These are phyloP conservation scores for Pangasianodon hypophthalmus DNA, from an alignment of 2,113 vertebrate genomes.

Conservation along the genomic window DNA sequence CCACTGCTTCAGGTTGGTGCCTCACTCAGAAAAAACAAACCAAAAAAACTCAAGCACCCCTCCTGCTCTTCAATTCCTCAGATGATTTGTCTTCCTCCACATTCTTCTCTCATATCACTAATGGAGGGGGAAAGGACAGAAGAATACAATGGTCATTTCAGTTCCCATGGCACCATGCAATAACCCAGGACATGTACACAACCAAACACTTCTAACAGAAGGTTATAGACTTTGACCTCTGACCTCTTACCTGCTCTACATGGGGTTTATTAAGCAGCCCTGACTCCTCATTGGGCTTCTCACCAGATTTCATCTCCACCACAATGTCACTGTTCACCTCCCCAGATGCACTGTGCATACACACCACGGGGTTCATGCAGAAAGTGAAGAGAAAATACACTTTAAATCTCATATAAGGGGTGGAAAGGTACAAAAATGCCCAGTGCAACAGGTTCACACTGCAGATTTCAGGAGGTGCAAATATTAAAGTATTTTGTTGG, in stretches of 20 bases:
- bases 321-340: conserved; percentile 73
- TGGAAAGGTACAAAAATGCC: not conserved
- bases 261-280: conserved; percentile 72
- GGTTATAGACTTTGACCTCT: not conserved
- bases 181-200: not conserved
- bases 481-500: not conserved
- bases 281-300: conserved; percentile 76
- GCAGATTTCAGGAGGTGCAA: not conserved
- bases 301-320: conserved; percentile 77
- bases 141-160: not conserved
- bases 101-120: conserved; percentile 30
- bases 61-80: conserved; percentile 1
- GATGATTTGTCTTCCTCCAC: conserved; percentile 17
- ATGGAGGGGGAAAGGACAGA: not conserved
- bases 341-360: conserved; percentile 58
- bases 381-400: not conserved
- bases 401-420: not conserved
- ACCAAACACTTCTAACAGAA: not conserved
- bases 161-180: not conserved
- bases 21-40: not conserved
- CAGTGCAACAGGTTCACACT: not conserved
- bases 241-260: conserved; percentile 70
- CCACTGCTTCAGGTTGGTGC: not conserved
- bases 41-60: not conserved
- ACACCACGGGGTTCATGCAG: not conserved